Evolutionary conservation across 2,797 vertebrate species (phyloP).

Genomic region (Tenualosa thibaudeaui): DNA sequence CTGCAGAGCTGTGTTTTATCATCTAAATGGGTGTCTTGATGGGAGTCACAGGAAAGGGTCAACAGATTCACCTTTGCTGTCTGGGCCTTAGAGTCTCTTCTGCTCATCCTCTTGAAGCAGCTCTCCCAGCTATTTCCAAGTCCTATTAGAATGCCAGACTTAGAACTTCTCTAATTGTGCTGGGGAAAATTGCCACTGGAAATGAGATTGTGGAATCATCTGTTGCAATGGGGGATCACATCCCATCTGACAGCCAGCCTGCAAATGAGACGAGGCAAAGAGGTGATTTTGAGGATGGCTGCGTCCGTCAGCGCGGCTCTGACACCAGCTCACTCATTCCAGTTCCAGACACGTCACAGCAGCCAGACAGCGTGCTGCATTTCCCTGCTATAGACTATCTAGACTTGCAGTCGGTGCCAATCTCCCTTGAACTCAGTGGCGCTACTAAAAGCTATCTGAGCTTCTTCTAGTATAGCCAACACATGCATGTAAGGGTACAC

Average conservation of each 20-base stretch:
- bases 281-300: constrained; percentile 36
- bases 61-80: constrained; percentile 3
- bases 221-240: constrained; percentile 33
- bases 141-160: constrained; percentile 42
- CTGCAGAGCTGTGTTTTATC: not conserved
- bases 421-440: not conserved
- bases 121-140: not conserved
- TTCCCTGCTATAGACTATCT: not conserved
- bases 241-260: constrained; percentile 49
- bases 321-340: constrained; percentile 45
- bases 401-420: not conserved
- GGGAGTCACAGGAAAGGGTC: not conserved
- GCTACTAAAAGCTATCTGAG: not conserved
- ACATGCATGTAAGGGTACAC: not conserved
- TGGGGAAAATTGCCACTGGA: constrained; percentile 48
- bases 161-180: constrained; percentile 46
- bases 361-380: not conserved
- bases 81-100: not conserved
- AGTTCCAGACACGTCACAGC: not conserved
- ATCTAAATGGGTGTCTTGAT: constrained; percentile 7
- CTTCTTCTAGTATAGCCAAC: not conserved
- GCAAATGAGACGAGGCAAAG: constrained; percentile 56
- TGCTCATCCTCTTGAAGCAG: not conserved
- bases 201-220: constrained; percentile 28
- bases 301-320: constrained; percentile 29